Evolutionary conservation across 2,113 vertebrate species (phyloP), one percentile per base, ranked within the genome.

Genomic region (Jaculus jaculus): DNA sequence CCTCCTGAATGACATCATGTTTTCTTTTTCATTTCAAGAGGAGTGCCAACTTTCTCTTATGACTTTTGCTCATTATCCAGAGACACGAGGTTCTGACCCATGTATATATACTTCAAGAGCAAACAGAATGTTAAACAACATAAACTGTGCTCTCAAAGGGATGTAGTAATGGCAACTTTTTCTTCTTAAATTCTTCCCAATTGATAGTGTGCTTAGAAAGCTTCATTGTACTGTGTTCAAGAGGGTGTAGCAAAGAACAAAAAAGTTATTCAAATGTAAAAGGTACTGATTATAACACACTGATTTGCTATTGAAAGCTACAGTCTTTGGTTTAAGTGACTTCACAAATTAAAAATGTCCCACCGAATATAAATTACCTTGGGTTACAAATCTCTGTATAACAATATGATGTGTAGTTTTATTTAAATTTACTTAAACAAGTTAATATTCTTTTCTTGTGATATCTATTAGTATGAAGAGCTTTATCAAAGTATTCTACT

Each of bases 1-100:
- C 30, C 42, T 93, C 51, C 82, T 92, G 39, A 82, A 61, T 68
- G 20, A 61, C 23, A 89, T 87, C 0, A 39, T 78, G 73, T 37
- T 2, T 68, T 81, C 34, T 30, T 72, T 5, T 75, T 94, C 63
- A 34, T 77, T 54, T 54, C 72, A 88, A 90, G 30, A 69, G 63
- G 80, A 47, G 16, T 4, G 91, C 61, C 8, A 74, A 72, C 72
- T 88, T 91, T 89, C 21, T 90, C 90, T 86, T 90, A 30, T 87
- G 83, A 78, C 4, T 91, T 89, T 91, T 92, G 8, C 71, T 63
- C 26, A 58, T 83, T 81, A 77, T 51, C 9, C 66, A 73, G 21
- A 85, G 37, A 47, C 16, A 54, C 78, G 15, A 8, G 63, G 74
- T 88, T 92, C 58, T 95, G n/a, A 12, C 26, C 5, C 2, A 34